phyloP scores from a whole-genome alignment of 2,888 invertebrate genomes.

The Tinea trinotella region DNA sequence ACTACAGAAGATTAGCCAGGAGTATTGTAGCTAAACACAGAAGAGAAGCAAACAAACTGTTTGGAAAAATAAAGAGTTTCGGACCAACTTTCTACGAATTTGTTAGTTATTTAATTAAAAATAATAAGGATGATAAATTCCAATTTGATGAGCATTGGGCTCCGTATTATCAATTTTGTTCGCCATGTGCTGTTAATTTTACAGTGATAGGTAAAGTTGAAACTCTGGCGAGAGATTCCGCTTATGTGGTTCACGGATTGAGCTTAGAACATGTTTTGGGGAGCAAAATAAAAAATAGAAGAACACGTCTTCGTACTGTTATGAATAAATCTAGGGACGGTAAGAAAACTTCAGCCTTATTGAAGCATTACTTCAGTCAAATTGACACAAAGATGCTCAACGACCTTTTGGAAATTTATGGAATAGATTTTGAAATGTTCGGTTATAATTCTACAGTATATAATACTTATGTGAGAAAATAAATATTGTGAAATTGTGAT shows the following conservation, averaged over 20 bases:
- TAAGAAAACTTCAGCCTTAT: slow-evolving; percentile 51
- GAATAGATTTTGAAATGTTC: slow-evolving; percentile 79
- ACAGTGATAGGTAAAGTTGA: slow-evolving; percentile 77
- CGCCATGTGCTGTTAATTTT: slow-evolving; percentile 77
- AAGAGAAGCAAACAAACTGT: slow-evolving; percentile 39
- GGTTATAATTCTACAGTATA: slow-evolving; percentile 75
- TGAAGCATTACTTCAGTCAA: slow-evolving; percentile 70
- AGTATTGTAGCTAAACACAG: slow-evolving; percentile 76
- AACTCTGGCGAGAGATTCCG: slow-evolving; percentile 72
- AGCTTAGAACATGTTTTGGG: slow-evolving; percentile 69
- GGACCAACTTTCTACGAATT: slow-evolving; percentile 81
- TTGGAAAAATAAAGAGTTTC: slow-evolving; percentile 48
- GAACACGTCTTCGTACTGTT: slow-evolving; percentile 63
- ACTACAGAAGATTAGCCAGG: slow-evolving; percentile 77
- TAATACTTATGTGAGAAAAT: slow-evolving; percentile 61
- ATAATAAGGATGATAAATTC: slow-evolving; percentile 61
- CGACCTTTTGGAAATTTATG: slow-evolving; percentile 75
- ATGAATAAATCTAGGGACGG: slow-evolving; percentile 70
- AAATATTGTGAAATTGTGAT: slow-evolving; percentile 28
- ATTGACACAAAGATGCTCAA: slow-evolving; percentile 68
- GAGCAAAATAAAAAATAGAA: slow-evolving; percentile 57
- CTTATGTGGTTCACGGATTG: slow-evolving; percentile 72
- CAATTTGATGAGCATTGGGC: slow-evolving; percentile 77
- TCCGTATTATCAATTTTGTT: slow-evolving; percentile 75
- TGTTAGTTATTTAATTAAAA: slow-evolving; percentile 76